Conservation (phyloP, 2,888 invertebrate genomes). For the Andricus quercusramuli region DNA sequence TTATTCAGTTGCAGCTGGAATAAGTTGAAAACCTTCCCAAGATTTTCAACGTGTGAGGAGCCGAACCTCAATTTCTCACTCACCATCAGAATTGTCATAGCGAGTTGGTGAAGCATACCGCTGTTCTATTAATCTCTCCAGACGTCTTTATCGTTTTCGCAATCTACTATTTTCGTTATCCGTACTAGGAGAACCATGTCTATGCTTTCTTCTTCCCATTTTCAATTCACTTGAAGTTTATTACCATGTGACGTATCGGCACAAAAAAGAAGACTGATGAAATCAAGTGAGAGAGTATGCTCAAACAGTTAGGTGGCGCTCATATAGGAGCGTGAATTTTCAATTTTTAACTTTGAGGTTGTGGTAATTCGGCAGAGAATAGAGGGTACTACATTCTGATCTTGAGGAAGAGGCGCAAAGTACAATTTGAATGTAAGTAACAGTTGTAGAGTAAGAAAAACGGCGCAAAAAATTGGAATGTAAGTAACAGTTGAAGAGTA, state of each 20-base stretch:
- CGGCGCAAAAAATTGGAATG: too few relatives aligned
- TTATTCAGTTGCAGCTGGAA: too few relatives aligned
- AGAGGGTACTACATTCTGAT: too few relatives aligned
- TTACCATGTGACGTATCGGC: too few relatives aligned
- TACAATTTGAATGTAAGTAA: too few relatives aligned
- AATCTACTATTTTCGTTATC: background rate
- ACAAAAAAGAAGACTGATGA: background rate
- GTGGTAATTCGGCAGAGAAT: too few relatives aligned
- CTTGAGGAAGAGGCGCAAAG: too few relatives aligned
- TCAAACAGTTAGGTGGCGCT: background rate
- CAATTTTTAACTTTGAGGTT: too few relatives aligned
- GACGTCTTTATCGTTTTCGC: too few relatives aligned
- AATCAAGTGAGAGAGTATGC: background rate
- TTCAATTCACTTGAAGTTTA: background rate
- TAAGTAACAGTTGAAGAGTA: too few relatives aligned
- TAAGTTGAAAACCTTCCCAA: too few relatives aligned
- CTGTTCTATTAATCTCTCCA: background rate
- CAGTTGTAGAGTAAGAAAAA: too few relatives aligned
- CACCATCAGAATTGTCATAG: background rate
- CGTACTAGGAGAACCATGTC: background rate
- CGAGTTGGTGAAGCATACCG: background rate
- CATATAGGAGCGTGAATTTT: background rate
- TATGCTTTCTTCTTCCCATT: background rate
- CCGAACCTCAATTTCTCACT: background rate
- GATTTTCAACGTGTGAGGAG: slow-evolving; percentile 1